Evolutionary conservation across 2,113 vertebrate genomes (phyloP), one percentile per base, ranked within the genome.

Genomic region (Pogonocichla stellata): DNA sequence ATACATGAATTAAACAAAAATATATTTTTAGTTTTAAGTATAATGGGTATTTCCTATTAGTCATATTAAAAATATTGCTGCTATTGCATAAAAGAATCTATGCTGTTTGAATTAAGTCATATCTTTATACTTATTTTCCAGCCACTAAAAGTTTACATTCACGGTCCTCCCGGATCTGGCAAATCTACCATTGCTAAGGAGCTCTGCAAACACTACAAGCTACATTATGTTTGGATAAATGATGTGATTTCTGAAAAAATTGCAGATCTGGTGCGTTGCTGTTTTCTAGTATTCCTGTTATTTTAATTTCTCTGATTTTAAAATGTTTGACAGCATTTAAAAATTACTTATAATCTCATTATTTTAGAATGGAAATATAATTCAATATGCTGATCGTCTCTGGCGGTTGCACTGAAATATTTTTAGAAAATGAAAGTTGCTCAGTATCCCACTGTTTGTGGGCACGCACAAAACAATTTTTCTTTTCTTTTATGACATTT

Each of bases 121-220:
- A 2, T 50, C 31, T 78, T 81, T 38, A 50, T 36, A 3, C 86
- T 58, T 80, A 82, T 92, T 92, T 94, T 19, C 73, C 72, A 99
- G 99, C 99, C 99, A 17, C 87, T 99, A 67, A 98, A 98, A 84
- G 47, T 99, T 53, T 99, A 79, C 65, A 83, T 99, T 9, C 97
- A 99, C 9, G 99, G 99, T 12, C 99, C 99, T 61, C 99, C 99
- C 2, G 99, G 98, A 0, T 98, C 98, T 71, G 99, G 99, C 9
- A 99, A 99, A 86, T 99, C 98, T 88, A 98, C 97, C 1, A 48
- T 99, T 40, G 95, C 98, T 4, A 96, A 97, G 72, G 96, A 96
- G 40, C 95, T 99, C 88, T 98, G 98, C 96, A 98, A 97, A 36
- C 83, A 98, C 90, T 99, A 99, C 97, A 98, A 97, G 72, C 94